A percentile compares a stretch with the other conserved stretches of the same genome.
Evolutionary conservation across 2,888 invertebrate genomes (phyloP).

Genomic region (Leucophenga montana): DNA sequence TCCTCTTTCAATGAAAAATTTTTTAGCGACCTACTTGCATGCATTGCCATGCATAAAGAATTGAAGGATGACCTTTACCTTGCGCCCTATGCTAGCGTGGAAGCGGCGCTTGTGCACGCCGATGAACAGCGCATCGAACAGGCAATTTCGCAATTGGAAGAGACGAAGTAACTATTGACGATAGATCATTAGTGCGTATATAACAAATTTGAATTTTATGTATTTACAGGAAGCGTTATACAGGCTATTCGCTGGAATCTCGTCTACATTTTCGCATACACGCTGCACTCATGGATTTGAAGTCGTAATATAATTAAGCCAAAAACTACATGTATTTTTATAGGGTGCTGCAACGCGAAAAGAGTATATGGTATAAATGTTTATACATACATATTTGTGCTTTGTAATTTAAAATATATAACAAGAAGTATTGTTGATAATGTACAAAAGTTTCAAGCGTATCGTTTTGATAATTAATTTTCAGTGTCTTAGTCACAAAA

Average conservation of each 20-base stretch:
- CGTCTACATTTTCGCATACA: constrained; percentile 92
- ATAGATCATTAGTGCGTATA: background rate
- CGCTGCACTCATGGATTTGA: constrained; percentile 76
- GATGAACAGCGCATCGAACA: constrained; percentile 80
- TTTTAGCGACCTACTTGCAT: constrained; percentile 58
- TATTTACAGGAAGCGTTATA: constrained; percentile 84
- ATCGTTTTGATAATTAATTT: too few species aligned
- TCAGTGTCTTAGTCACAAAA: too few species aligned
- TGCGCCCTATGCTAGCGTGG: constrained; percentile 88
- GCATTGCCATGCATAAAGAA: constrained; percentile 77
- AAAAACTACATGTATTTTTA: too few species aligned
- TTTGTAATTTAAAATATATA: too few species aligned
- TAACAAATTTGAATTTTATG: constrained; percentile 59
- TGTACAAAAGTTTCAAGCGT: too few species aligned
- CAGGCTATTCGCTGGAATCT: constrained; percentile 90
- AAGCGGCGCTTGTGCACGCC: constrained; percentile 86
- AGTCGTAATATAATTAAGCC: constrained; percentile 18
- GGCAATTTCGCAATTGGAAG: constrained; percentile 83
- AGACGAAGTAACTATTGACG: constrained; percentile 81
- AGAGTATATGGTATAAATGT: too few species aligned
- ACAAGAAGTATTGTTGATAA: too few species aligned
- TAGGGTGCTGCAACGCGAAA: too few species aligned
- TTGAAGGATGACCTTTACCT: constrained; percentile 89
- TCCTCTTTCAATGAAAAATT: background rate
- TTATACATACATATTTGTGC: too few species aligned